Percentiles rank a stretch among this genome's conserved stretches.
Conservation (phyloP, 2,797 vertebrate genomes). For the Gymnoscopelus braueri region DNA sequence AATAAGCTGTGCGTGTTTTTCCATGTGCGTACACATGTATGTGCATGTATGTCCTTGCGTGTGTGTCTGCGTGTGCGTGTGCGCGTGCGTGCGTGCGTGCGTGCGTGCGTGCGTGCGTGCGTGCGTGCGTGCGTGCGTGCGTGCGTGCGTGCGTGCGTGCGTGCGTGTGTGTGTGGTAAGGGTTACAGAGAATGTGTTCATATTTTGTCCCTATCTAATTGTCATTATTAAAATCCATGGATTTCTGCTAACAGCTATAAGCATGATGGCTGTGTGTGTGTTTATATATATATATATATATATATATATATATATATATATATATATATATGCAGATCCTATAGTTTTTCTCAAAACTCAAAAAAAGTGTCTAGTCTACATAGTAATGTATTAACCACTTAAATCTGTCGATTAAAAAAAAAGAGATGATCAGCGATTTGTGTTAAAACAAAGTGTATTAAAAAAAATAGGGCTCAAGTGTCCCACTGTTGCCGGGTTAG, state of each 20-base stretch:
- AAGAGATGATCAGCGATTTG: too few relatives aligned
- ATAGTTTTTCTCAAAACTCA: too few relatives aligned
- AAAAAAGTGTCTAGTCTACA: too few relatives aligned
- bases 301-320: background rate
- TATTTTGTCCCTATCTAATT: slow-evolving; percentile 27
- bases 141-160: slow-evolving; percentile 48
- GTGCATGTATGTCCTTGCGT: slow-evolving; percentile 21
- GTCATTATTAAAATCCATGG: slow-evolving; percentile 33
- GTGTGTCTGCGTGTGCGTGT: slow-evolving; percentile 9
- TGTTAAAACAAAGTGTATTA: too few relatives aligned
- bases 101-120: slow-evolving; percentile 34
- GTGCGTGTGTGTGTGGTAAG: slow-evolving; percentile 43
- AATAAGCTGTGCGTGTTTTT: slow-evolving; percentile 40
- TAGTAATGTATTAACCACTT: too few relatives aligned
- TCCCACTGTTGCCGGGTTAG: too few relatives aligned
- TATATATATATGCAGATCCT: too few relatives aligned
- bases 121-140: too few relatives aligned
- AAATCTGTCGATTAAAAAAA: too few relatives aligned
- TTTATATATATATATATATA: background rate
- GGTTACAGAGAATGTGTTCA: slow-evolving; percentile 16
- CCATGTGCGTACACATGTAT: slow-evolving; percentile 28
- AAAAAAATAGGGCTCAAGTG: too few relatives aligned
- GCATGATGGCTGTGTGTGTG: slow-evolving; percentile 52
- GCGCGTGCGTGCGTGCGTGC: slow-evolving; percentile 32
- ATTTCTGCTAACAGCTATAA: slow-evolving; percentile 36